Conservation (phyloP, 1,140 invertebrate genomes). For the Conus betulinus region DNA sequence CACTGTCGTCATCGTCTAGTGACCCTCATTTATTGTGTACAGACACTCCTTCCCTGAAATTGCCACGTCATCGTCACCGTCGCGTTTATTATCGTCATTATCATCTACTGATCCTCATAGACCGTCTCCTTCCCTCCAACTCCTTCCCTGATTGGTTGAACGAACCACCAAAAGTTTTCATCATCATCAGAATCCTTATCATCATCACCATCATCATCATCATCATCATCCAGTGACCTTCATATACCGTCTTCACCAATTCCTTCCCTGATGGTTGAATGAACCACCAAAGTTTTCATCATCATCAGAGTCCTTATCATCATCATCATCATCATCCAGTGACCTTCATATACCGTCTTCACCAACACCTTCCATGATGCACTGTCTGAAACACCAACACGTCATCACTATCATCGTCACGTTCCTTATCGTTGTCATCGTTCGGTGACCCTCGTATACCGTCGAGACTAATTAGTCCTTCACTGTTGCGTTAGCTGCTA, state of each 20-base stretch:
- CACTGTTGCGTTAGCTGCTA: no score
- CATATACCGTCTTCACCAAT: constrained; percentile 91
- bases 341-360: constrained; percentile 91
- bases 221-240: no score
- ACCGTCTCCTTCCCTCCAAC: constrained; percentile 93
- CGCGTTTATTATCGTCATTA: neutral
- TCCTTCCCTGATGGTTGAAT: constrained; percentile 84
- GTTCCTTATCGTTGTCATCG: neutral
- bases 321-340: constrained; percentile 62
- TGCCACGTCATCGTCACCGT: neutral
- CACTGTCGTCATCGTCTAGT: no score
- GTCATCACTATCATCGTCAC: neutral
- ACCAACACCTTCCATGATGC: constrained; percentile 91
- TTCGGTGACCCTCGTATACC: no score
- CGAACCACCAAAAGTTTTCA: neutral
- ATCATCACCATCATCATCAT: constrained; percentile 2
- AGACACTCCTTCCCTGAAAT: no score
- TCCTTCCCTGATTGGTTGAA: constrained; percentile 84
- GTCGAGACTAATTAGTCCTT: no score
- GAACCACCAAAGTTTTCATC: neutral
- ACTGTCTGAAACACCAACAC: no score
- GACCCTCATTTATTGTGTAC: no score
- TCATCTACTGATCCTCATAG: no score
- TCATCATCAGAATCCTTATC: neutral
- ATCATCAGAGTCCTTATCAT: neutral